A percentile compares a stretch with the other conserved stretches of the same genome.
Conservation (phyloP, 2,797 vertebrate genomes). For the Pterois miles region DNA sequence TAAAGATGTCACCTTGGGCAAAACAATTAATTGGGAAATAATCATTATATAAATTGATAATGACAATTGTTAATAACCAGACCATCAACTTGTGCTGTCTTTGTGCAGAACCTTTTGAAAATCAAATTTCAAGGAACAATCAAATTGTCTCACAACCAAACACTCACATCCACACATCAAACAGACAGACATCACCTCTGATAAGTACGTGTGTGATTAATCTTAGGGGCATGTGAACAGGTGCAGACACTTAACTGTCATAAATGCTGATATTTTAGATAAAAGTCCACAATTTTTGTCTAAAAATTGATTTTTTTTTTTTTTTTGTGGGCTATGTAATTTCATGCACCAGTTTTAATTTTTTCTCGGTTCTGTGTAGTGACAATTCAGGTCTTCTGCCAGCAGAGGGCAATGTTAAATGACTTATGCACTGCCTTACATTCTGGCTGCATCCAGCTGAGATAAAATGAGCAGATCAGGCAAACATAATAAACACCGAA, state of each 20-base stretch:
- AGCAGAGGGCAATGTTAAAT: constrained; percentile 78
- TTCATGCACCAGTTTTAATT: not conserved
- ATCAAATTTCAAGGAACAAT: not conserved
- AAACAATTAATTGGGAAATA: not conserved
- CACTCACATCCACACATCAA: not conserved
- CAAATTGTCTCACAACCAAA: not conserved
- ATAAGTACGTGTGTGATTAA: not conserved
- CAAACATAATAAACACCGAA: constrained; percentile 28
- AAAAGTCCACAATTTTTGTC: not conserved
- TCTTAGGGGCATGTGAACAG: not conserved
- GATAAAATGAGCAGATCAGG: constrained; percentile 39
- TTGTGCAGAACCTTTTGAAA: not conserved
- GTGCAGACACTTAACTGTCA: not conserved
- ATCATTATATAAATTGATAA: not conserved
- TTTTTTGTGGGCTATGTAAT: not conserved
- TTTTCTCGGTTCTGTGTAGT: not conserved
- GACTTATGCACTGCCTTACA: constrained; percentile 25
- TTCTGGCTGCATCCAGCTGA: constrained; percentile 20
- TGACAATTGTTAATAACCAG: not conserved
- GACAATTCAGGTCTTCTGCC: constrained; percentile 38
- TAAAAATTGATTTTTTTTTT: accelerated
- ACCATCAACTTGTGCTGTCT: not conserved
- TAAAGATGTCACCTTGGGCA: not conserved
- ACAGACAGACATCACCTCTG: not conserved
- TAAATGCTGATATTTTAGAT: not conserved